A percentile compares a stretch with the other conserved stretches of the same genome.
Evolutionary conservation across 2,797 vertebrate species (phyloP).

Genomic region (Nothura maculosa): DNA sequence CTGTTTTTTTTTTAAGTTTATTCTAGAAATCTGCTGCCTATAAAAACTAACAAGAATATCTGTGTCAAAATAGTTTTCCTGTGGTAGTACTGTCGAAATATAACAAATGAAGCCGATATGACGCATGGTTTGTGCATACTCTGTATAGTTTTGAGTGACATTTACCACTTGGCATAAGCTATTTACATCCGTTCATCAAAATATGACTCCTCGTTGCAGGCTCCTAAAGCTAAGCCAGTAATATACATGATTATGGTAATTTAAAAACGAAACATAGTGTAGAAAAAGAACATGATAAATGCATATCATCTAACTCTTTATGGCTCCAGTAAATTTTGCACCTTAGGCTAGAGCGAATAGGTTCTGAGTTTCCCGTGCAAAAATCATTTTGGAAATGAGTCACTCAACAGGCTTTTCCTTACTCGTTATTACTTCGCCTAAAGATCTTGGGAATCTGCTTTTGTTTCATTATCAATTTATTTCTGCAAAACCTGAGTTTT

Average conservation of each 20-base stretch:
- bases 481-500: slow-evolving; percentile 66
- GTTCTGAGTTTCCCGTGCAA: slow-evolving; percentile 76
- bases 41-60: slow-evolving; percentile 72
- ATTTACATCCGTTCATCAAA: slow-evolving; percentile 78
- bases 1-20: slow-evolving; percentile 59
- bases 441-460: slow-evolving; percentile 76
- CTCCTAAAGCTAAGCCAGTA: slow-evolving; percentile 72
- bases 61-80: slow-evolving; percentile 65
- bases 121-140: slow-evolving; percentile 57
- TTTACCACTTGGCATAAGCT: slow-evolving; percentile 74
- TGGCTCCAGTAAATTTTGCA: slow-evolving; percentile 81
- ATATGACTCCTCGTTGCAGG: slow-evolving; percentile 67
- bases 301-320: slow-evolving; percentile 77
- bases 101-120: slow-evolving; percentile 54
- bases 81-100: slow-evolving; percentile 44
- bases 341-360: slow-evolving; percentile 80
- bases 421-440: slow-evolving; percentile 79
- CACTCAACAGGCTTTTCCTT: slow-evolving; percentile 80
- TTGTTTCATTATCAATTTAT: slow-evolving; percentile 78
- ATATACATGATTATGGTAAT: slow-evolving; percentile 79
- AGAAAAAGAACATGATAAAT: slow-evolving; percentile 79
- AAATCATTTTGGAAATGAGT: slow-evolving; percentile 78
- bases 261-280: slow-evolving; percentile 76
- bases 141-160: slow-evolving; percentile 62
- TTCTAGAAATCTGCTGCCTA: slow-evolving; percentile 61